phyloP scores from a whole-genome alignment of 2,888 invertebrate genomes.

The Sarcophaga rosellei region DNA sequence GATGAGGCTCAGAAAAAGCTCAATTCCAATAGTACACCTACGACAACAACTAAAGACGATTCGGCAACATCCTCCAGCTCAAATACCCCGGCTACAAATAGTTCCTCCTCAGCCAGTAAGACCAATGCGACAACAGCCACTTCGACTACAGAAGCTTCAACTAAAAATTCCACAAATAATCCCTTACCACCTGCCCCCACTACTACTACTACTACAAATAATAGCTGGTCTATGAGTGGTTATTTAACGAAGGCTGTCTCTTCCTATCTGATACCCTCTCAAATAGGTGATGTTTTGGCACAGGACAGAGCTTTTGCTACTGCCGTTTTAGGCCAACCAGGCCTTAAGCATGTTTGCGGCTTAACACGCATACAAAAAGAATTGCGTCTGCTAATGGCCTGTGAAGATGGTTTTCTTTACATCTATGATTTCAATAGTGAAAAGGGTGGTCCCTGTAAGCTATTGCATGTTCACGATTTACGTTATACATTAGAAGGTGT shows the following conservation, averaged over 20 bases:
- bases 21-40: not conserved
- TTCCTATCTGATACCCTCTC: slow-evolving; percentile 79
- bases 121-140: not conserved
- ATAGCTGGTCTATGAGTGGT: slow-evolving; percentile 76
- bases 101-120: not conserved
- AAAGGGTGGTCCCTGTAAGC: slow-evolving; percentile 79
- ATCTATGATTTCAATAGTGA: slow-evolving; percentile 79
- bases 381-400: slow-evolving; percentile 78
- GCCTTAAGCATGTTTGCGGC: slow-evolving; percentile 79
- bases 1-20: slow-evolving; percentile 70
- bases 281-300: slow-evolving; percentile 80
- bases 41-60: slow-evolving; percentile 19
- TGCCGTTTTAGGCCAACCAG: slow-evolving; percentile 78
- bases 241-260: slow-evolving; percentile 80
- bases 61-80: slow-evolving; percentile 3
- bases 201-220: slow-evolving; percentile 53
- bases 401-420: slow-evolving; percentile 81
- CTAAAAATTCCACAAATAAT: slow-evolving; percentile 10
- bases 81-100: not conserved
- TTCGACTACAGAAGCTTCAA: slow-evolving; percentile 3
- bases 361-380: slow-evolving; percentile 79
- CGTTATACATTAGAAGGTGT: slow-evolving; percentile 79
- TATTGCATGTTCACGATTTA: slow-evolving; percentile 79
- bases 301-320: slow-evolving; percentile 81
- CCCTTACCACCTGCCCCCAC: slow-evolving; percentile 49